A percentile compares a stretch with the other conserved stretches of the same genome.
Evolutionary conservation across 2,888 invertebrate genomes (phyloP).

Genomic region (Orchestes rusci): DNA sequence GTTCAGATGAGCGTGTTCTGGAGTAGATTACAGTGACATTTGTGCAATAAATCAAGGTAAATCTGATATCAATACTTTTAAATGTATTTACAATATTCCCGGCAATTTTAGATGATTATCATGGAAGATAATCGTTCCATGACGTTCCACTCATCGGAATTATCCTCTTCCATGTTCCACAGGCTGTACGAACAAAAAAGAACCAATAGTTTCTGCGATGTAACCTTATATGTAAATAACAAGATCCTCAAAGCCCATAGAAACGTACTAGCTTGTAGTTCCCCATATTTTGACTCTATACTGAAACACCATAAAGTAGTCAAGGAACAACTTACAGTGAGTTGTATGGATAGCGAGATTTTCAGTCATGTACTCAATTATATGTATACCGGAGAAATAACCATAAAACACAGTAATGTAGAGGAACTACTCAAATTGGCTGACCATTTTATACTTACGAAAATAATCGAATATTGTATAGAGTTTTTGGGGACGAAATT

Average conservation of each 20-base stretch:
- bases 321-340: slow-evolving; percentile 50
- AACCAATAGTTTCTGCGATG: slow-evolving; percentile 53
- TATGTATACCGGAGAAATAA: slow-evolving; percentile 57
- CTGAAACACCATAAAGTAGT: slow-evolving; percentile 49
- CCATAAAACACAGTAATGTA: slow-evolving; percentile 53
- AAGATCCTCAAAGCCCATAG: slow-evolving; percentile 54
- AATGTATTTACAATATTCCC: not conserved
- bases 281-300: slow-evolving; percentile 58
- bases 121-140: slow-evolving; percentile 40
- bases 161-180: slow-evolving; percentile 39
- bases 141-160: slow-evolving; percentile 41
- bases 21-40: too few relatives aligned
- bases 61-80: not conserved
- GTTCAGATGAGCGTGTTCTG: too few relatives aligned
- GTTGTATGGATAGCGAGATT: slow-evolving; percentile 51
- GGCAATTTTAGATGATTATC: slow-evolving; percentile 32
- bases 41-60: too few relatives aligned
- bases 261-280: slow-evolving; percentile 55
- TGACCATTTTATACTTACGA: slow-evolving; percentile 55
- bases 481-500: slow-evolving; percentile 57
- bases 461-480: slow-evolving; percentile 56
- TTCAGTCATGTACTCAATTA: slow-evolving; percentile 55
- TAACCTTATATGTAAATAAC: slow-evolving; percentile 53
- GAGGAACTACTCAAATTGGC: slow-evolving; percentile 55
- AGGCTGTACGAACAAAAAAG: slow-evolving; percentile 48